Percentiles rank a stretch among this genome's conserved stretches.
phyloP scores from a whole-genome alignment of 2,113 vertebrate genomes.

The Entomyzon cyanotis region DNA sequence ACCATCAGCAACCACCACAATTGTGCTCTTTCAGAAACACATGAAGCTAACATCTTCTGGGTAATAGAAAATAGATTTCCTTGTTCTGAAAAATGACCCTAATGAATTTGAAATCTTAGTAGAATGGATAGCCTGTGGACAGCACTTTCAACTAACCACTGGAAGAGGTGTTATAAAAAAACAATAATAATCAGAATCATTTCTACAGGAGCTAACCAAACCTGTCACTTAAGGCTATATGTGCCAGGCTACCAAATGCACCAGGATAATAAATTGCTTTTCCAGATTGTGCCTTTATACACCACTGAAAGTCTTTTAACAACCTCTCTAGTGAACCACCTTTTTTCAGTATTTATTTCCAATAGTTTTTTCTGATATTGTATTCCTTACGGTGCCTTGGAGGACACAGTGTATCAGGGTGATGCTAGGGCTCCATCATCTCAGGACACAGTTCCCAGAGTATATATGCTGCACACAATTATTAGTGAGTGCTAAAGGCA shows the following conservation, averaged over 20 bases:
- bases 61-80: constrained; percentile 48
- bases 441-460: background rate
- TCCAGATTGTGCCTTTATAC: background rate
- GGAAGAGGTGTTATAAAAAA: constrained; percentile 13
- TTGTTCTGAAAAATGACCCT: constrained; percentile 33
- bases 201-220: background rate
- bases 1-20: background rate
- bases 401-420: background rate
- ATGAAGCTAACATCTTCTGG: background rate
- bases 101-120: constrained; percentile 43
- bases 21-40: constrained; percentile 10
- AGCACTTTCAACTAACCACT: constrained; percentile 7
- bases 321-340: background rate
- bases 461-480: background rate
- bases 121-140: constrained; percentile 3
- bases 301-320: background rate
- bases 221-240: background rate
- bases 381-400: background rate
- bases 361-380: background rate
- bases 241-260: background rate
- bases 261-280: background rate
- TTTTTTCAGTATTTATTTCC: constrained; percentile 14
- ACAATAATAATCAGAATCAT: constrained; percentile 14
- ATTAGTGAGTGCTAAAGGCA: background rate
- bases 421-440: background rate